Base-by-base conservation (phyloP, 2,113 vertebrate species). In the Eulemur rufifrons region DNA sequence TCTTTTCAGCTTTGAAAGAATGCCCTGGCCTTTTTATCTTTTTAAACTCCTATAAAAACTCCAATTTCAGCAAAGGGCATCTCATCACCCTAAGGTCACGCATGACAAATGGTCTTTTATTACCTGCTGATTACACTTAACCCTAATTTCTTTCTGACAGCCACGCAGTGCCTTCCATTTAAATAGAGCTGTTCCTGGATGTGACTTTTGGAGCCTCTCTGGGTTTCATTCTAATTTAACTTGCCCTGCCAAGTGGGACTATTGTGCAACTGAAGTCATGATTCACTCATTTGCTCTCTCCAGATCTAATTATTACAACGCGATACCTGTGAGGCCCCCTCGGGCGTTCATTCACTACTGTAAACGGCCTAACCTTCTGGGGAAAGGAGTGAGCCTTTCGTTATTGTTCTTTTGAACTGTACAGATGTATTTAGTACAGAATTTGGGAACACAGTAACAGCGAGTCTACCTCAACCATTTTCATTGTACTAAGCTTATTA, bases 41-140 rank as follows among this genome's bases (percentile, higher is more conserved):
- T 45, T 61, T 39, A 25, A 95, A 78, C 68, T 97, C 89, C 66
- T 97, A 0, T 96, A 32, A 92, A 96, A 98, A 96, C 78, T 88
- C 54, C 96, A 0, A 0, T 97, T 96, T 98, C 97, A 92, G 84
- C 61, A 69, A 94, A 80, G 95, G 91, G 37, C 95, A 25, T 92
- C 94, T 97, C 92, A 59, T 71, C 95, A 63, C 91, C 80, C 42
- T 89, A 77, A 97, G 92, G 94, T 98, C 97, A 97, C 92, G 82
- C 4, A 11, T 98, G 97, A 98, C 95, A 98, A 98, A 95, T 86
- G 95, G 89, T 92, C 96, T 98, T 97, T 97, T 97, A 95, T 52
- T 39, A 98, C 96, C 73, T 71, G 89, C 96, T 98, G 97, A 97
- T 95, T 97, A 95, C 96, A 96, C 94, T 98, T 92, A 95, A 97